Conservation (phyloP, 2,113 vertebrate species). For the Eretmochelys imbricata region DNA sequence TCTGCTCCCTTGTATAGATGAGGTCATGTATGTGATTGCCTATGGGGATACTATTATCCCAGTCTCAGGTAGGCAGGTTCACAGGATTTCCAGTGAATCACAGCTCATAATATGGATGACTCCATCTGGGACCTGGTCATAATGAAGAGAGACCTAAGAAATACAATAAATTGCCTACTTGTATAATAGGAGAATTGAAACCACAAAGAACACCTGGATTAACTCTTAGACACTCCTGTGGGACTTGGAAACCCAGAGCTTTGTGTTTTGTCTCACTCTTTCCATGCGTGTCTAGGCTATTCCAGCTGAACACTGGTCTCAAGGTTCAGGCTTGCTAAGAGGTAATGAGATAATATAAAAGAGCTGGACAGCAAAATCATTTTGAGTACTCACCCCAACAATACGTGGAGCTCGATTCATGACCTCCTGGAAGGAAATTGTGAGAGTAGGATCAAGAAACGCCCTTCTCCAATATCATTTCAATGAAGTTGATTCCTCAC, state of each 20-base stretch:
- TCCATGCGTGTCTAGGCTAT: background rate
- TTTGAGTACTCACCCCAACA: no score
- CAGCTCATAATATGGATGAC: background rate
- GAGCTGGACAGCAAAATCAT: no score
- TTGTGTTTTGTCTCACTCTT: background rate
- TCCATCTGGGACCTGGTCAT: background rate
- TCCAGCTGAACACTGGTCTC: no score
- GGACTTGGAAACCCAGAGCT: no score
- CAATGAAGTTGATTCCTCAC: no score
- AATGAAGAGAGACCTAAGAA: background rate
- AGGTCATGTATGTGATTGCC: background rate
- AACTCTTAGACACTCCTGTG: background rate
- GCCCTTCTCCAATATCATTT: no score
- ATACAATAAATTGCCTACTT: no score
- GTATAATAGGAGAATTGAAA: no score
- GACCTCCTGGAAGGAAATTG: no score
- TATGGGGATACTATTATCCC: background rate
- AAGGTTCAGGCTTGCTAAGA: background rate
- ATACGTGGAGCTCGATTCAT: no score
- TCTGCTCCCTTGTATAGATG: background rate
- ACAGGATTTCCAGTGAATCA: background rate
- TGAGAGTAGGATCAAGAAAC: no score
- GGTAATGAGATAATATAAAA: background rate
- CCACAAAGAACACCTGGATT: background rate
- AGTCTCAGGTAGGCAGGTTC: background rate